A percentile compares a stretch with the other conserved stretches of the same genome.
Conservation (phyloP, 2,113 vertebrate genomes). For the Tetrao urogallus region DNA sequence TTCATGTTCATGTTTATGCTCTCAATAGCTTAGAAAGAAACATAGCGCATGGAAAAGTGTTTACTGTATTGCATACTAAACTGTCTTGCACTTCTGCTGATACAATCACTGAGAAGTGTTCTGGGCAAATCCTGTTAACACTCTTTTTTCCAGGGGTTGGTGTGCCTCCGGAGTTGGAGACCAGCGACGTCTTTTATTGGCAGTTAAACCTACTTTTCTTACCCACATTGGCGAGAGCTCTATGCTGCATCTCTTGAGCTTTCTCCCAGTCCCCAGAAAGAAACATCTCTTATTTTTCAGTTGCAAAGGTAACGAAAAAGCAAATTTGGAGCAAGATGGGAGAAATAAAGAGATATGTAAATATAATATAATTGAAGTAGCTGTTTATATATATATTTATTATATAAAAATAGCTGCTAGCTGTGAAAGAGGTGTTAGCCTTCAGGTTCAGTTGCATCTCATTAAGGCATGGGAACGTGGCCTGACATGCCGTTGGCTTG, state of each 20-base stretch:
- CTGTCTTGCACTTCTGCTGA: neutral
- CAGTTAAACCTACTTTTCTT: neutral
- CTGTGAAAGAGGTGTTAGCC: slow-evolving; percentile 5
- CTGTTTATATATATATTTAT: no score
- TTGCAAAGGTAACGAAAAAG: neutral
- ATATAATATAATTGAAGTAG: no score
- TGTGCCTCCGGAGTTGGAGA: neutral
- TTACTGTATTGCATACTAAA: neutral
- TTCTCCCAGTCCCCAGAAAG: neutral
- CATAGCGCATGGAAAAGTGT: neutral
- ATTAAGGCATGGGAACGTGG: accelerated
- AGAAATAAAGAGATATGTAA: neutral
- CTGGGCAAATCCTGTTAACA: neutral
- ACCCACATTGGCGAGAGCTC: neutral
- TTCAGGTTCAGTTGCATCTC: slow-evolving; percentile 6
- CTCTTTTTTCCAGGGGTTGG: neutral
- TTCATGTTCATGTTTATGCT: neutral
- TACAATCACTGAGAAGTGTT: neutral
- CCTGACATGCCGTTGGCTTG: neutral
- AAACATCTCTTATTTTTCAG: neutral
- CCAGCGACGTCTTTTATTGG: neutral
- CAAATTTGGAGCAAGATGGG: neutral
- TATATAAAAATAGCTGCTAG: neutral
- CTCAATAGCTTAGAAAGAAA: neutral
- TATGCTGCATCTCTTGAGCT: neutral